Percentiles rank a stretch among this genome's conserved stretches.
Conservation (phyloP, 2,113 vertebrate species). For the Nannospalax galili region DNA sequence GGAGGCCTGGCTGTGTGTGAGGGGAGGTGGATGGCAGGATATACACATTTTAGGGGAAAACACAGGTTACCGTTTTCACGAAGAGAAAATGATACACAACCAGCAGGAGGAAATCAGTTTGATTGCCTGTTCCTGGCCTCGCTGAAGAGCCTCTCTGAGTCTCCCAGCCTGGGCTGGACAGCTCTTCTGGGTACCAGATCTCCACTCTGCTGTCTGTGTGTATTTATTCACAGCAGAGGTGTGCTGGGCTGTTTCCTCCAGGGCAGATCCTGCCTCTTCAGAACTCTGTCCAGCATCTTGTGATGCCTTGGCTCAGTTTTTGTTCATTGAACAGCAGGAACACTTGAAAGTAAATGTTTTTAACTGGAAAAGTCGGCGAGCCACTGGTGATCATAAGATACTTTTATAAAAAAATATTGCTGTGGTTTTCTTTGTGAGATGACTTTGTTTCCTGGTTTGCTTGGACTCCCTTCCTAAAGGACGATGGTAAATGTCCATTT, state of each 20-base stretch:
- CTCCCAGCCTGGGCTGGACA: background rate
- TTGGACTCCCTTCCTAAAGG: background rate
- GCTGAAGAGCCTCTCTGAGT: background rate
- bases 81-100: background rate
- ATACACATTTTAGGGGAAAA: background rate
- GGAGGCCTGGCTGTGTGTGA: background rate
- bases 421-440: background rate
- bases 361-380: background rate
- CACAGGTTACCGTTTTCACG: background rate
- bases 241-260: background rate
- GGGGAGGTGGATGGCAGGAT: background rate
- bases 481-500: background rate
- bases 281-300: background rate
- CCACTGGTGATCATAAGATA: accelerated
- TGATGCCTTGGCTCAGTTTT: background rate
- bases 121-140: background rate
- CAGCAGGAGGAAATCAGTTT: background rate
- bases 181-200: accelerated
- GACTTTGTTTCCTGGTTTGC: background rate
- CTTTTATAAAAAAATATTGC: background rate
- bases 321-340: background rate
- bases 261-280: background rate
- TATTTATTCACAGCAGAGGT: background rate
- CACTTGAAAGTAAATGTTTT: background rate
- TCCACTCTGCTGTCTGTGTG: background rate